These are phyloP conservation scores for Pyrgilauda ruficollis DNA, from an alignment of 2,113 vertebrate genomes.

Conservation along the genomic window DNA sequence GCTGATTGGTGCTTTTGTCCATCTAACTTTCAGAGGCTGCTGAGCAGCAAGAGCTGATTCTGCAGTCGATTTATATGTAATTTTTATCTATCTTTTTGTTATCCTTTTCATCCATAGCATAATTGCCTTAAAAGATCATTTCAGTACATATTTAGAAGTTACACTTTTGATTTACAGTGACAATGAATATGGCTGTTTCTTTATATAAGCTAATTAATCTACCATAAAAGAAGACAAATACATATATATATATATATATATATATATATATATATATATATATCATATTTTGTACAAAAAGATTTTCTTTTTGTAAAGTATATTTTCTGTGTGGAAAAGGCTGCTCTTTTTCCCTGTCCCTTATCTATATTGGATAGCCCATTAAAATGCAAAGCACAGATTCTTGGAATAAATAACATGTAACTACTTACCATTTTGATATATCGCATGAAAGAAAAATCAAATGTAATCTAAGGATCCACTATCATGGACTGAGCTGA, in stretches of 20 bases:
- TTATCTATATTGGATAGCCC: neutral
- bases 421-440: neutral
- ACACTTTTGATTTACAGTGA: constrained; percentile 16
- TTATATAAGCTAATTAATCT: constrained; percentile 48
- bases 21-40: neutral
- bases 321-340: neutral
- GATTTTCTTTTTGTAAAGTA: neutral
- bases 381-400: neutral
- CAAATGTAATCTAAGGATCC: neutral
- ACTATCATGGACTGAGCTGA: neutral
- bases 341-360: neutral
- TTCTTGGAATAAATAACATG: neutral
- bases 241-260: neutral
- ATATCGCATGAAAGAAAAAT: neutral
- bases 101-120: constrained; percentile 20
- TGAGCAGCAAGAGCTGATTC: constrained; percentile 29
- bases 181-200: constrained; percentile 27
- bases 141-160: constrained; percentile 36
- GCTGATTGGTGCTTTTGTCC: neutral
- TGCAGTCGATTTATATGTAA: constrained; percentile 34
- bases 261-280: neutral
- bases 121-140: constrained; percentile 40
- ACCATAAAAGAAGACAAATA: neutral
- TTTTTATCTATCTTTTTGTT: neutral
- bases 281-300: neutral